phyloP scores from a whole-genome alignment of 1,140 invertebrate species.

The Lasaia peninsularis region DNA sequence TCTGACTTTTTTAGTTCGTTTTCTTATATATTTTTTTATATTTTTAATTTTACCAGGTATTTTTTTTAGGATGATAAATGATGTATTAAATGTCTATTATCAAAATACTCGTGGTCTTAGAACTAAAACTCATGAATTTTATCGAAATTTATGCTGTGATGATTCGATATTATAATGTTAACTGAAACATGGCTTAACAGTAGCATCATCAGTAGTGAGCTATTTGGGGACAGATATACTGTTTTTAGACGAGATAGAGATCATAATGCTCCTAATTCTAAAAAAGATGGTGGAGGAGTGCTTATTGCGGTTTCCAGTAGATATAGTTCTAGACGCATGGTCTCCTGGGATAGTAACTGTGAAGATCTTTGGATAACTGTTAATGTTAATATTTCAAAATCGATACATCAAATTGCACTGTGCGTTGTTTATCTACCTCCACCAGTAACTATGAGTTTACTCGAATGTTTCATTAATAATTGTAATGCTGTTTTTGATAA shows the following conservation, averaged over 20 bases:
- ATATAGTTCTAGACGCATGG: slow-evolving; percentile 17
- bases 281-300: slow-evolving; percentile 22
- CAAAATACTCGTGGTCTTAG: slow-evolving; percentile 15
- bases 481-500: slow-evolving; percentile 2
- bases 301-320: slow-evolving; percentile 30
- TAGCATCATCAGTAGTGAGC: slow-evolving; percentile 21
- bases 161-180: slow-evolving; percentile 22
- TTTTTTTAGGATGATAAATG: neutral
- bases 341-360: slow-evolving; percentile 24
- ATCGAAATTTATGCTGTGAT: slow-evolving; percentile 13
- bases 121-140: neutral
- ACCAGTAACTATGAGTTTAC: slow-evolving; percentile 12
- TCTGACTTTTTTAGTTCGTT: neutral
- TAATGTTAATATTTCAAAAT: neutral
- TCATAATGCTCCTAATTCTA: neutral
- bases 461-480: slow-evolving; percentile 28
- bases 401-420: slow-evolving; percentile 6
- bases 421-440: slow-evolving; percentile 29
- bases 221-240: slow-evolving; percentile 25
- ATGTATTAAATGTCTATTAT: neutral
- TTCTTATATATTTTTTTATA: too few relatives aligned
- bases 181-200: slow-evolving; percentile 31
- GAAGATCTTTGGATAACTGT: slow-evolving; percentile 31
- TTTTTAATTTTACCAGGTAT: too few relatives aligned
- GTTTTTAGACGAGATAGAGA: slow-evolving; percentile 29